These are phyloP conservation scores for Caenorhabditis sp. DNA, from an alignment of 2,888 invertebrate species.

Conservation along the genomic window DNA sequence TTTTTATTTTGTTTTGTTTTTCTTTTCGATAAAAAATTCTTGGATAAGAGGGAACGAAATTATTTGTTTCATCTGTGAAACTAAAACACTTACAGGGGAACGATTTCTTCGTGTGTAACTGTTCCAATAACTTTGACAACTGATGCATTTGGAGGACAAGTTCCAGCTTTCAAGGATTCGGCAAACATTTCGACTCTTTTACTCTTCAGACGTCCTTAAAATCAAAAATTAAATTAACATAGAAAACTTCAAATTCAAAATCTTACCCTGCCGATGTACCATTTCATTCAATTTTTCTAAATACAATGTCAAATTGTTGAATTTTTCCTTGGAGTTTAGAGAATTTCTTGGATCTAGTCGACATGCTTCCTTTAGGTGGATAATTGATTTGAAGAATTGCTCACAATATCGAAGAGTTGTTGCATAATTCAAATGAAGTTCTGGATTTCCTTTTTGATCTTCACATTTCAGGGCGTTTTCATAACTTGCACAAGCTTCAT, in stretches of 20 bases:
- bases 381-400: constrained; percentile 18
- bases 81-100: constrained; percentile 31
- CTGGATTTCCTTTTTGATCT: constrained; percentile 16
- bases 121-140: constrained; percentile 30
- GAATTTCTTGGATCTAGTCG: constrained; percentile 26
- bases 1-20: too few relatives aligned
- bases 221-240: too few relatives aligned
- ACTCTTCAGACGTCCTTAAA: constrained; percentile 19
- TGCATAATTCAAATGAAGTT: constrained; percentile 30
- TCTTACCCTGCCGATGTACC: constrained; percentile 10
- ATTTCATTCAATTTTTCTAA: constrained; percentile 18
- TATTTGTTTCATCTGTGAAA: too few relatives aligned
- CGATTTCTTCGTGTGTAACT: constrained; percentile 23
- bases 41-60: too few relatives aligned
- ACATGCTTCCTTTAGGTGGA: constrained; percentile 3
- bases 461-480: constrained; percentile 22
- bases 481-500: constrained; percentile 26
- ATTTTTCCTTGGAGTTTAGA: constrained; percentile 11
- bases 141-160: not conserved
- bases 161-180: constrained; percentile 11
- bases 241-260: too few relatives aligned
- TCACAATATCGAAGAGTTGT: constrained; percentile 27
- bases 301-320: constrained; percentile 7
- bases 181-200: constrained; percentile 18
- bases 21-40: too few relatives aligned